A percentile compares a stretch with the other conserved stretches of the same genome.
phyloP scores from a whole-genome alignment of 2,888 invertebrate species.

The Leptogaster cylindrica region DNA sequence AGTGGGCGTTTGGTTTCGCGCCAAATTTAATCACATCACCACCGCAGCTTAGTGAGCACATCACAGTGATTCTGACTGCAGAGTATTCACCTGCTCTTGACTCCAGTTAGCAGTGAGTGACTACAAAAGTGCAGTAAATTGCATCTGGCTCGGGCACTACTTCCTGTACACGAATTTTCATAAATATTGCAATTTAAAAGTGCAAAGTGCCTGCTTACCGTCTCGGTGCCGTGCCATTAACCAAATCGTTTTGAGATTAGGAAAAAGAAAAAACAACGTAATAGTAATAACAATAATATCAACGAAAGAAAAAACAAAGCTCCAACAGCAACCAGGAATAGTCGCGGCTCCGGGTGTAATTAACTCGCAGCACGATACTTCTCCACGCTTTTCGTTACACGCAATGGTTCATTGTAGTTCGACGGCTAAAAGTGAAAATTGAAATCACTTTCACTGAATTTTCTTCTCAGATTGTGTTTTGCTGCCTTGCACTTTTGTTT shows the following conservation, averaged over 20 bases:
- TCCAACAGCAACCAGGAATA: slow-evolving; percentile 21
- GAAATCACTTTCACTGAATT: slow-evolving; percentile 41
- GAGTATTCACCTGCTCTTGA: too few relatives aligned
- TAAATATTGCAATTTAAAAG: neutral
- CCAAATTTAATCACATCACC: slow-evolving; percentile 3
- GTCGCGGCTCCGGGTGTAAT: slow-evolving; percentile 25
- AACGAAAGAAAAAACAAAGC: slow-evolving; percentile 25
- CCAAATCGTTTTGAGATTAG: too few relatives aligned
- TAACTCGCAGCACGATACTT: slow-evolving; percentile 35
- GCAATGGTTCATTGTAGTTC: slow-evolving; percentile 40
- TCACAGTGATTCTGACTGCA: too few relatives aligned
- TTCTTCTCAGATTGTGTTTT: slow-evolving; percentile 16
- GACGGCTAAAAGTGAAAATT: slow-evolving; percentile 41
- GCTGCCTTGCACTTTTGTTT: slow-evolving; percentile 8
- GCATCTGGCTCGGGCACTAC: neutral
- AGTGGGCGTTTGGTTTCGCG: slow-evolving; percentile 3
- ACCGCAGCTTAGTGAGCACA: too few relatives aligned
- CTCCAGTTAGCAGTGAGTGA: slow-evolving; percentile 6
- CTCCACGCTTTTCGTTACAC: slow-evolving; percentile 39
- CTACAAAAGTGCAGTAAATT: slow-evolving; percentile 22
- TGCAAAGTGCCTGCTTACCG: slow-evolving; percentile 14
- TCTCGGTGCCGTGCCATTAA: slow-evolving; percentile 13
- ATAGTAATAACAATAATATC: too few relatives aligned
- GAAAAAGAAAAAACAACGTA: too few relatives aligned
- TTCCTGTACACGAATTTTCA: slow-evolving; percentile 17